Evolutionary conservation across 2,113 vertebrate genomes (phyloP).

Genomic region (Dunckerocampus dactyliophorus): DNA sequence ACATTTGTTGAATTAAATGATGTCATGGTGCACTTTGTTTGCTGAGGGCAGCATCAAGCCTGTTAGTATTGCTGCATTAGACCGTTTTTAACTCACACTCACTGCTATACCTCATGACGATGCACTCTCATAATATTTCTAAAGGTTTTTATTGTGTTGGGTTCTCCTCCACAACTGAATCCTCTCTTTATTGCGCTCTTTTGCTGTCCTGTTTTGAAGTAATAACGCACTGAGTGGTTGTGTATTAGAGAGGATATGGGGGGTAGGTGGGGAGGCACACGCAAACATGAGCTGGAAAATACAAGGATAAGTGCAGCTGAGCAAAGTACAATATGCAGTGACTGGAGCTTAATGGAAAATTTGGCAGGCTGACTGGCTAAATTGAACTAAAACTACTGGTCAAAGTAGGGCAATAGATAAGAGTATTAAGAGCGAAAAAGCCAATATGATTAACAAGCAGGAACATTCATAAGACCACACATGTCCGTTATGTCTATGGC

Average conservation of each 20-base stretch:
- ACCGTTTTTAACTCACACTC: constrained; percentile 15
- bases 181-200: background rate
- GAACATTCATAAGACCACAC: background rate
- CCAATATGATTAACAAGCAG: background rate
- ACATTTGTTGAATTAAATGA: constrained; percentile 10
- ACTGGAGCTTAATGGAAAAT: constrained; percentile 40
- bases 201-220: constrained; percentile 3
- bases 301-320: constrained; percentile 15
- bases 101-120: background rate
- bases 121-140: background rate
- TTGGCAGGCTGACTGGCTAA: constrained; percentile 19
- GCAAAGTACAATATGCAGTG: constrained; percentile 29
- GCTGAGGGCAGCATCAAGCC: constrained; percentile 11
- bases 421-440: background rate
- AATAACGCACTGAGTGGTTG: constrained; percentile 10
- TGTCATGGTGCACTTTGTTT: constrained; percentile 10
- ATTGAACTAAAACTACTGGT: constrained; percentile 16
- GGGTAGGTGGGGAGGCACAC: background rate
- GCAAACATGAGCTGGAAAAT: constrained; percentile 11
- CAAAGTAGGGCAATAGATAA: constrained; percentile 19
- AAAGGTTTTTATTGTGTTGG: background rate
- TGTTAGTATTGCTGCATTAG: constrained; percentile 14
- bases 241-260: background rate
- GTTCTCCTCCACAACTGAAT: constrained; percentile 5
- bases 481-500: constrained; percentile 5